Percentiles rank a stretch among this genome's conserved stretches.
phyloP scores from a whole-genome alignment of 2,797 vertebrate species.

The Iguana delicatissima region DNA sequence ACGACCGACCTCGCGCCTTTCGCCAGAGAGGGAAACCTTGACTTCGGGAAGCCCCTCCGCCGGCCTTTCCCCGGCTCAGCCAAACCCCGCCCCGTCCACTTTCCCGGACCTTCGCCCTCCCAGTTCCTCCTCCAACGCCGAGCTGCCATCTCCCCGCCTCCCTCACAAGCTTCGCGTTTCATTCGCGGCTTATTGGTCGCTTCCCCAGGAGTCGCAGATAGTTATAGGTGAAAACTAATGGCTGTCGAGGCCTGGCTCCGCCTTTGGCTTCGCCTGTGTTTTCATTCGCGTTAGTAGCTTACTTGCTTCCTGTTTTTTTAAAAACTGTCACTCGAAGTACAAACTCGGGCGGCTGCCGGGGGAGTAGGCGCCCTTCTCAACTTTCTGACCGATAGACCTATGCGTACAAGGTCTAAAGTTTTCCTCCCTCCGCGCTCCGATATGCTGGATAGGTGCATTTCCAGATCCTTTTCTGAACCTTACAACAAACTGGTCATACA shows the following conservation, averaged over 20 bases:
- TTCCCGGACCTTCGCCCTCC: constrained; percentile 59
- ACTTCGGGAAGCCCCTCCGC: background rate
- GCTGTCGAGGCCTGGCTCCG: constrained; percentile 44
- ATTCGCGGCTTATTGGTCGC: constrained; percentile 55
- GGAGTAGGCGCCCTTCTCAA: no score
- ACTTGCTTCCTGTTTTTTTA: constrained; percentile 3
- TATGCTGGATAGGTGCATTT: background rate
- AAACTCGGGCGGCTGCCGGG: no score
- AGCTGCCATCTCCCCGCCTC: constrained; percentile 63
- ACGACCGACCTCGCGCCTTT: background rate
- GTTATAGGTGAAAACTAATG: background rate
- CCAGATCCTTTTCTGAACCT: background rate
- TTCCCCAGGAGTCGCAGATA: rapidly evolving
- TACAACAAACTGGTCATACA: background rate
- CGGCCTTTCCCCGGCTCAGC: background rate
- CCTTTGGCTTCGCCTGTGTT: constrained; percentile 61
- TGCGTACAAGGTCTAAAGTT: no score
- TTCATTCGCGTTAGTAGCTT: background rate
- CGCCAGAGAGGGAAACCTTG: no score
- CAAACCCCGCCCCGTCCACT: background rate
- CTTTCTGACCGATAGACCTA: no score
- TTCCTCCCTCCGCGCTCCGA: no score
- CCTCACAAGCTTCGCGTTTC: constrained; percentile 28
- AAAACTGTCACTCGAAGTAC: no score
- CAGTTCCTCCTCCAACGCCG: constrained; percentile 56